Conservation (phyloP, 2,797 vertebrate genomes). For the Astyanax mexicanus region DNA sequence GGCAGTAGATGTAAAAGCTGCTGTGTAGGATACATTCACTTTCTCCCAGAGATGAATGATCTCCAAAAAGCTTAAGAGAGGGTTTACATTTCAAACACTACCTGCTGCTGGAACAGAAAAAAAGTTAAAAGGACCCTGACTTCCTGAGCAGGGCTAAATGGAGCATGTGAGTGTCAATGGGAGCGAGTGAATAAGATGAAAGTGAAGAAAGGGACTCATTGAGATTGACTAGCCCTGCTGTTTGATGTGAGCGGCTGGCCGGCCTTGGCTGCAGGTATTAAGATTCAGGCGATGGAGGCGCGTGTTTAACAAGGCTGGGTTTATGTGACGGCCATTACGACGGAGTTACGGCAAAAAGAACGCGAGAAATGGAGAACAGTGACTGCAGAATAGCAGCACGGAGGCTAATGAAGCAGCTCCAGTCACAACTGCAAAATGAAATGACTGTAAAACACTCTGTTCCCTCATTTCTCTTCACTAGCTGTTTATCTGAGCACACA, state of each 20-base stretch:
- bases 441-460: constrained; percentile 7
- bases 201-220: constrained; percentile 68
- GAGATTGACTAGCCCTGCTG: constrained; percentile 67
- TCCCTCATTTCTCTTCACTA: constrained; percentile 17
- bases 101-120: not conserved
- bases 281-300: constrained; percentile 65
- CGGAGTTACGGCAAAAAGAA: constrained; percentile 26
- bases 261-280: constrained; percentile 61
- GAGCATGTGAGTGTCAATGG: constrained; percentile 38
- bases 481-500: constrained; percentile 16
- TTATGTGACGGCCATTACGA: constrained; percentile 54
- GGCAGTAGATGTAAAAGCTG: not conserved
- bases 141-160: constrained; percentile 37
- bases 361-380: not conserved
- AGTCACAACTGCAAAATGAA: not conserved
- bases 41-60: constrained; percentile 29
- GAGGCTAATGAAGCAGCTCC: not conserved
- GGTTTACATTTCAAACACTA: constrained; percentile 32
- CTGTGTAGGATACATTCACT: not conserved
- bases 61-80: constrained; percentile 14
- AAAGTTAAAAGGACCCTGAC: constrained; percentile 28
- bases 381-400: constrained; percentile 1
- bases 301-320: constrained; percentile 63
- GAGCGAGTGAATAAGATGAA: constrained; percentile 70
- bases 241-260: constrained; percentile 69